Conservation (phyloP, 1,140 invertebrate genomes). For the Megalopta genalis region DNA sequence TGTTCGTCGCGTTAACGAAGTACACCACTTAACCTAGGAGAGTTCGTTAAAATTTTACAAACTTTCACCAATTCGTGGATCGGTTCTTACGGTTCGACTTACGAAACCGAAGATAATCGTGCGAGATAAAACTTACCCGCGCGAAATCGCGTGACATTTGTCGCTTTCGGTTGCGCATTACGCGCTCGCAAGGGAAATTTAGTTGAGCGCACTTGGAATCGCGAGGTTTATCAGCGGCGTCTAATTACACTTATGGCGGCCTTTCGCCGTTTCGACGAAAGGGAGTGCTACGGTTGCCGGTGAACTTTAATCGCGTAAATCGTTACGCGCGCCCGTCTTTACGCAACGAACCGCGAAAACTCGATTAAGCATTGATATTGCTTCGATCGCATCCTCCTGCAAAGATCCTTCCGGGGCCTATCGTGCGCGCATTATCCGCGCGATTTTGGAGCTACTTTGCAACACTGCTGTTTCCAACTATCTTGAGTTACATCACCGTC, state of each 20-base stretch:
- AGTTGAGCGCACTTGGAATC: neutral
- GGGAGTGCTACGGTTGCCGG: neutral
- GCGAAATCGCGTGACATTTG: constrained; percentile 36
- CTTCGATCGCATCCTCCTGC: neutral
- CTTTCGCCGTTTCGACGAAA: neutral
- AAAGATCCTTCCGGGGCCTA: neutral
- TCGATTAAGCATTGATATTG: neutral
- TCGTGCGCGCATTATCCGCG: too few relatives aligned
- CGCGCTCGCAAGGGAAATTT: neutral
- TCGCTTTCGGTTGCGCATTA: constrained; percentile 31
- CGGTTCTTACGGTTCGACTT: constrained; percentile 1
- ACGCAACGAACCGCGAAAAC: neutral
- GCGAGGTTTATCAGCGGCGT: constrained; percentile 3
- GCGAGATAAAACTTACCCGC: constrained; percentile 23
- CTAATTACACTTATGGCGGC: constrained; percentile 19
- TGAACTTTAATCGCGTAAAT: constrained; percentile 14
- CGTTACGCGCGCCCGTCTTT: neutral
- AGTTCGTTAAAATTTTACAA: constrained; percentile 13
- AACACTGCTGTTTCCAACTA: constrained; percentile 21
- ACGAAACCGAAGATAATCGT: constrained; percentile 38
- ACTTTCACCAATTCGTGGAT: constrained; percentile 38
- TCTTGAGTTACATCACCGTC: constrained; percentile 53
- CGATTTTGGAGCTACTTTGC: constrained; percentile 32
- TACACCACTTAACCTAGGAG: too few relatives aligned
- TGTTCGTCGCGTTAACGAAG: neutral